These are phyloP conservation scores for Alectura lathami DNA, from an alignment of 2,113 vertebrate genomes.

Conservation along the genomic window DNA sequence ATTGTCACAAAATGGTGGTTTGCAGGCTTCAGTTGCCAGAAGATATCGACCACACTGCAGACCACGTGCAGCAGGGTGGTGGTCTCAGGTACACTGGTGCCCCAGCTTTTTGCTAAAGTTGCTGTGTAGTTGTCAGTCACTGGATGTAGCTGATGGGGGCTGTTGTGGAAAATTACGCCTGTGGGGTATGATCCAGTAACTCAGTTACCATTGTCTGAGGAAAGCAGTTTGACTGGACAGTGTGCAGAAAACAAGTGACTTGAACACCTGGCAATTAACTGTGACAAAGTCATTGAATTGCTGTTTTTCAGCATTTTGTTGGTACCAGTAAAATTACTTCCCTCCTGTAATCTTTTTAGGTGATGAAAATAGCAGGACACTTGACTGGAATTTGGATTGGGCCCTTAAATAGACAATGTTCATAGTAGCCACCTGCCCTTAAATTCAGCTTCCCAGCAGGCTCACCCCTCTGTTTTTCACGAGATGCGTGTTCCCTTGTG, in stretches of 20 bases:
- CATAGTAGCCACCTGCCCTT: background rate
- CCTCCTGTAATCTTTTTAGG: background rate
- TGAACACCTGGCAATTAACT: background rate
- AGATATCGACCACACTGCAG: background rate
- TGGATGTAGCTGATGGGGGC: background rate
- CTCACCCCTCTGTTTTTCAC: background rate
- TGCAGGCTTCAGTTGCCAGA: background rate
- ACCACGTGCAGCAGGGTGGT: background rate
- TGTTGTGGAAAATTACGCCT: background rate
- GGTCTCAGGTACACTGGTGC: background rate
- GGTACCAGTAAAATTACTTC: background rate
- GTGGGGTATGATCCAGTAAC: background rate
- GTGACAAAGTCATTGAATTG: background rate
- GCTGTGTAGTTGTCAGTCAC: background rate
- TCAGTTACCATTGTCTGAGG: background rate
- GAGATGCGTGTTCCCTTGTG: fast-evolving
- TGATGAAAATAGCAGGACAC: background rate
- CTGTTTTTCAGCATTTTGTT: background rate
- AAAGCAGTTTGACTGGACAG: background rate
- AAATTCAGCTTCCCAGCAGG: background rate
- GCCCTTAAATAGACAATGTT: background rate
- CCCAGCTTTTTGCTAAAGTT: background rate
- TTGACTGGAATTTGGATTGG: background rate
- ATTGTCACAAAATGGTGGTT: background rate
- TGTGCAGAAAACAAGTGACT: background rate